Evolutionary conservation across 2,888 invertebrate genomes (phyloP).

Genomic region (Pandemis corylana): DNA sequence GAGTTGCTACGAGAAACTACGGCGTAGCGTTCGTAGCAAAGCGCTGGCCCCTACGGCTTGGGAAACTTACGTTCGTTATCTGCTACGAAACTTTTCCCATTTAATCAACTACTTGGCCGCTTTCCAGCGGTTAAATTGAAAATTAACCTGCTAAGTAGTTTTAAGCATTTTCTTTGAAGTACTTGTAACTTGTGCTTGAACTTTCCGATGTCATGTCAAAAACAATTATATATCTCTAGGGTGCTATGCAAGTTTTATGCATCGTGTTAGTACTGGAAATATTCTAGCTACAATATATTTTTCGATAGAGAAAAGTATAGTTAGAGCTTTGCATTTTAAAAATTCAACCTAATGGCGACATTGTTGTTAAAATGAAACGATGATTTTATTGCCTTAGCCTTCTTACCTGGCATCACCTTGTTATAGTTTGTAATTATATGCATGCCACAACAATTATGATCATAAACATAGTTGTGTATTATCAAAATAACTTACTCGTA

Average conservation of each 20-base stretch:
- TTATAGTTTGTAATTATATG: neutral
- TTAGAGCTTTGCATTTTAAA: neutral
- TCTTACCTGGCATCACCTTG: neutral
- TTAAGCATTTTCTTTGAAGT: too few species aligned
- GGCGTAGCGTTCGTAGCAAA: conserved; percentile 34
- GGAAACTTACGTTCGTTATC: conserved; percentile 14
- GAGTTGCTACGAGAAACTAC: conserved; percentile 9
- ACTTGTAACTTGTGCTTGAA: too few species aligned
- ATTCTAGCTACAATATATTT: neutral
- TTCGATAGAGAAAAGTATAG: neutral
- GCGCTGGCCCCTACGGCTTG: conserved; percentile 18
- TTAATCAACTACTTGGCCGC: conserved; percentile 1
- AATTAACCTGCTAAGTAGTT: neutral
- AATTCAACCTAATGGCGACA: neutral
- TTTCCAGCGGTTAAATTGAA: conserved; percentile 4
- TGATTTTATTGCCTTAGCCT: neutral
- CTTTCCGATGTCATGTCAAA: neutral
- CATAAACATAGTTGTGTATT: neutral
- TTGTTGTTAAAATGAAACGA: neutral
- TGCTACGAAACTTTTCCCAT: conserved; percentile 28
- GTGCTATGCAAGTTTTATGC: too few species aligned
- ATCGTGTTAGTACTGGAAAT: too few species aligned
- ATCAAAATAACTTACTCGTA: neutral
- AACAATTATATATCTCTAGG: too few species aligned
- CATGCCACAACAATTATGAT: neutral